A percentile compares a stretch with the other conserved stretches of the same genome.
Conservation (phyloP, 2,888 invertebrate species). For the Nemurella pictetii region DNA sequence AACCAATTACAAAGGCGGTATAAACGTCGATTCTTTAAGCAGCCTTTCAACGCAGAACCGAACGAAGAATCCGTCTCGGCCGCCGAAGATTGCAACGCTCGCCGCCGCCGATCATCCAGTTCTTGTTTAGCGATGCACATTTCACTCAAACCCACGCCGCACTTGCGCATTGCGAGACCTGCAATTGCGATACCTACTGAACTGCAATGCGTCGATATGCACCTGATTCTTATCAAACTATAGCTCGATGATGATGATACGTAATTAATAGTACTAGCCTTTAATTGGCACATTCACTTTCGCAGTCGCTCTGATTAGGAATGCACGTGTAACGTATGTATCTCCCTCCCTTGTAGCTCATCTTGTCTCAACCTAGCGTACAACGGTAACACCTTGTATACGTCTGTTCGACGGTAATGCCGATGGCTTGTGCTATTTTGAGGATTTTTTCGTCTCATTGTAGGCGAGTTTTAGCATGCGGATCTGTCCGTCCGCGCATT, state of each 20-base stretch:
- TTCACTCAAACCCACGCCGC: not conserved
- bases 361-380: no score
- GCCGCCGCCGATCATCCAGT: no score
- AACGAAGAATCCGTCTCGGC: not conserved
- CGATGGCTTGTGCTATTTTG: not conserved
- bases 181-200: not conserved
- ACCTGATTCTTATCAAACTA: not conserved
- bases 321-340: no score
- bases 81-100: no score
- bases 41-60: not conserved
- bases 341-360: no score
- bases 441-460: not conserved
- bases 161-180: not conserved
- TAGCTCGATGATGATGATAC: not conserved
- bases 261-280: not conserved
- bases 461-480: not conserved
- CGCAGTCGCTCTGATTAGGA: not conserved
- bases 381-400: no score
- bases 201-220: not conserved
- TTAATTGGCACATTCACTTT: not conserved
- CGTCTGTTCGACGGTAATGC: no score
- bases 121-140: no score
- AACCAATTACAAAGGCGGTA: not conserved
- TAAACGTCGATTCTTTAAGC: not conserved
- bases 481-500: not conserved